Conservation (phyloP, 2,888 invertebrate species). For the Tanypteryx hageni region DNA sequence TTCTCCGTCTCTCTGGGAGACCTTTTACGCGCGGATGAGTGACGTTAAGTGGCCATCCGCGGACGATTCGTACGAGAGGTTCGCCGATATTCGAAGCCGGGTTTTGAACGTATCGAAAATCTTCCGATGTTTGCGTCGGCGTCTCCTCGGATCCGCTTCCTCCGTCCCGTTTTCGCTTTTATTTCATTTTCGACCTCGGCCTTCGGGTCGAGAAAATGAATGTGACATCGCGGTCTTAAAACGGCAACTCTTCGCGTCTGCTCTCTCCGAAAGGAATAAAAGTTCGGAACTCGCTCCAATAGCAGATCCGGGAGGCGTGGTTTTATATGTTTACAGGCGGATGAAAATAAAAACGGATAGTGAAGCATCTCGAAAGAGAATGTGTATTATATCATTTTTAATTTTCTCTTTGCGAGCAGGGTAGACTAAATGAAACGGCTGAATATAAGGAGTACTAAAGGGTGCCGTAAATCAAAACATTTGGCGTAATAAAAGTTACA, state of each 20-base stretch:
- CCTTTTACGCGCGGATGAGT: neutral
- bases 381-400: too few species aligned
- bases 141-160: neutral
- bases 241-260: neutral
- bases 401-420: too few species aligned
- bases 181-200: constrained; percentile 19
- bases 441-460: too few species aligned
- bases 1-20: neutral
- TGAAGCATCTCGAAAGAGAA: too few species aligned
- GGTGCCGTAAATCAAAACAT: too few species aligned
- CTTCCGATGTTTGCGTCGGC: too few species aligned
- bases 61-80: too few species aligned
- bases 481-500: too few species aligned
- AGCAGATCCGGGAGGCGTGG: constrained; percentile 10
- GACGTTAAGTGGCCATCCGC: neutral
- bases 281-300: neutral
- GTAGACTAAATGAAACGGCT: too few species aligned
- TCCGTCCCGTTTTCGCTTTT: neutral
- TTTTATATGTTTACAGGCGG: neutral
- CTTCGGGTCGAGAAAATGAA: neutral
- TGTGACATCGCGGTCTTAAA: constrained; percentile 6
- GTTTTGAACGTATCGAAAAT: too few species aligned
- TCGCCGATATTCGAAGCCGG: too few species aligned
- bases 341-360: too few species aligned
- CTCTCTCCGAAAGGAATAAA: neutral